A percentile compares a stretch with the other conserved stretches of the same genome.
phyloP scores from a whole-genome alignment of 2,113 vertebrate species.

The Zootoca vivipara region DNA sequence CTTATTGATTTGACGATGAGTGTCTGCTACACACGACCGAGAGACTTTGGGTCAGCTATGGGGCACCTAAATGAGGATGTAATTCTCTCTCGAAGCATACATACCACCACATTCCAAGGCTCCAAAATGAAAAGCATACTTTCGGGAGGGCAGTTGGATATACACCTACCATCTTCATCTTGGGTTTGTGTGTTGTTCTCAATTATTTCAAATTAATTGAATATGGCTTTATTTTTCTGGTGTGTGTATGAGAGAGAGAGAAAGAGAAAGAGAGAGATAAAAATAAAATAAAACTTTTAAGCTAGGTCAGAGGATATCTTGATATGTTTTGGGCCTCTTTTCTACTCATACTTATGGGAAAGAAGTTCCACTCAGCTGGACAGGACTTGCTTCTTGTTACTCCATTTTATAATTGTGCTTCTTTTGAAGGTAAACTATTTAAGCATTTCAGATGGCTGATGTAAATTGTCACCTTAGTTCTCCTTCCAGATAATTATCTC shows the following conservation, averaged over 20 bases:
- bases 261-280: too few relatives aligned
- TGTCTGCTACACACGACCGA: slow-evolving; percentile 61
- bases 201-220: not conserved
- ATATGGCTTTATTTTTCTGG: not conserved
- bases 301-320: not conserved
- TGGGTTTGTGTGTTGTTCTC: not conserved
- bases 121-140: not conserved
- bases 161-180: not conserved
- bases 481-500: not conserved
- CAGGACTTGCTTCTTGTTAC: not conserved
- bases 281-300: not conserved
- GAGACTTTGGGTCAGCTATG: slow-evolving; percentile 56
- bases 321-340: not conserved
- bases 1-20: slow-evolving; percentile 67
- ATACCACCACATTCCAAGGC: not conserved
- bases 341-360: not conserved
- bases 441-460: too few relatives aligned
- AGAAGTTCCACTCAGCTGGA: not conserved
- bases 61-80: slow-evolving; percentile 28
- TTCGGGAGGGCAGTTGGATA: not conserved
- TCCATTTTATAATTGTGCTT: not conserved
- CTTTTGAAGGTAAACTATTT: not conserved
- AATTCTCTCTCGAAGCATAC: slow-evolving; percentile 16
- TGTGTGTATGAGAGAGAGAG: not conserved
- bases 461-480: not conserved